Evolutionary conservation across 2,113 vertebrate genomes (phyloP).

Genomic region (Phylloscopus whistleri): DNA sequence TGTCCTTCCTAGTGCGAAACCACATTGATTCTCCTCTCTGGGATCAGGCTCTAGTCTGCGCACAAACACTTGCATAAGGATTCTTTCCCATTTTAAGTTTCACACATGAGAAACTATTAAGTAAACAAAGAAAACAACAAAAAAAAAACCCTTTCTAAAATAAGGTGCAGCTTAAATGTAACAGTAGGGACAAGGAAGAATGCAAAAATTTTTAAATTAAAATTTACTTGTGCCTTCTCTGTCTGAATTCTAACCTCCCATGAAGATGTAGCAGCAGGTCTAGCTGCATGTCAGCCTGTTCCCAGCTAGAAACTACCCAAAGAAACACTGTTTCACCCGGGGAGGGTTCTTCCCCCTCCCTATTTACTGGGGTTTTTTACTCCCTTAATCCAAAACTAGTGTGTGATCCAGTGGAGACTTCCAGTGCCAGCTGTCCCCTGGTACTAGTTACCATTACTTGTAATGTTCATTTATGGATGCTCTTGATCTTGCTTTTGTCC

Average conservation of each 20-base stretch:
- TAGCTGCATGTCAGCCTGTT: neutral
- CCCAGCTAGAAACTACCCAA: neutral
- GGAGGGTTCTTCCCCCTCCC: neutral
- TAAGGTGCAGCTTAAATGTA: neutral
- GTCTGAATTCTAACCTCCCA: neutral
- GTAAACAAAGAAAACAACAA: neutral
- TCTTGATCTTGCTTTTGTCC: neutral
- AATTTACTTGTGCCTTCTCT: neutral
- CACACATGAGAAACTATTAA: neutral
- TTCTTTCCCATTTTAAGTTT: neutral
- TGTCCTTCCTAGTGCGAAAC: neutral
- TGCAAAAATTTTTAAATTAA: neutral
- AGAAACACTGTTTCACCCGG: neutral
- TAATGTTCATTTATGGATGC: neutral
- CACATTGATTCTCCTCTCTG: neutral
- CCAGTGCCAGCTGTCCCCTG: neutral
- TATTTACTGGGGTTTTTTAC: neutral
- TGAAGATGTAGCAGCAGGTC: neutral
- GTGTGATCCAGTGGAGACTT: neutral
- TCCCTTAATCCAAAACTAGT: neutral
- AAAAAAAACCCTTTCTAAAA: neutral
- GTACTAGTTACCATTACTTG: neutral
- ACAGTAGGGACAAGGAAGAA: neutral
- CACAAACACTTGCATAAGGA: neutral
- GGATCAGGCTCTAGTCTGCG: neutral